A percentile compares a stretch with the other conserved stretches of the same genome.
Conservation (phyloP, 2,888 invertebrate species). For the Drosophila leonis region DNA sequence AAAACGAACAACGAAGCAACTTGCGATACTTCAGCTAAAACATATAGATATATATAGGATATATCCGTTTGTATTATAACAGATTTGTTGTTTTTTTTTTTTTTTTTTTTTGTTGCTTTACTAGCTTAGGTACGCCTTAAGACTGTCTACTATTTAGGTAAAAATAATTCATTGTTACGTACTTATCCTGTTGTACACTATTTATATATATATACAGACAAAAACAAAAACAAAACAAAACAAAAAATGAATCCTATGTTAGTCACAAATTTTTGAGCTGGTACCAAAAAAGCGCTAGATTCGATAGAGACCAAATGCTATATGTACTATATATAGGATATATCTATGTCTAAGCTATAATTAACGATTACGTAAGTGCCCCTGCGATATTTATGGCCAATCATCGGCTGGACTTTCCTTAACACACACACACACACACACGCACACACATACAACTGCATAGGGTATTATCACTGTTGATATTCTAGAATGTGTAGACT, state of each 20-base stretch:
- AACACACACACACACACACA: conserved; percentile 14
- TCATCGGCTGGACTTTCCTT: conserved; percentile 45
- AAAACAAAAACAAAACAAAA: conserved; percentile 10
- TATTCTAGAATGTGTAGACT: conserved; percentile 54
- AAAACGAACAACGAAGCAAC: conserved; percentile 7
- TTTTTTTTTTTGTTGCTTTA: conserved; percentile 21
- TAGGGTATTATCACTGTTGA: conserved; percentile 56
- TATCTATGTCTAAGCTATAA: conserved; percentile 22
- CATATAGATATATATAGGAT: conserved; percentile 10
- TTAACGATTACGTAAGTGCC: conserved; percentile 54
- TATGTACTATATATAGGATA: conserved; percentile 9
- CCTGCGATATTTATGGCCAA: conserved; percentile 72
- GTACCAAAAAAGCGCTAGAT: conserved; percentile 70
- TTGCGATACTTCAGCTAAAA: conserved; percentile 8
- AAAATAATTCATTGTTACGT: conserved; percentile 33
- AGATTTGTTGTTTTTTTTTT: neutral
- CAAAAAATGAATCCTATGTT: neutral
- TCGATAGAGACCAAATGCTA: conserved; percentile 45
- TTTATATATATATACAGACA: conserved; percentile 29
- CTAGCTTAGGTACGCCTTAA: conserved; percentile 59
- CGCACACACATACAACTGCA: conserved; percentile 5
- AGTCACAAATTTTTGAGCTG: conserved; percentile 62
- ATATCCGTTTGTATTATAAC: conserved; percentile 11
- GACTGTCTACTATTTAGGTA: conserved; percentile 70
- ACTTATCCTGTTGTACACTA: conserved; percentile 33